Evolutionary conservation across 2,888 invertebrate genomes (phyloP).

Genomic region (Eurytoma californica): DNA sequence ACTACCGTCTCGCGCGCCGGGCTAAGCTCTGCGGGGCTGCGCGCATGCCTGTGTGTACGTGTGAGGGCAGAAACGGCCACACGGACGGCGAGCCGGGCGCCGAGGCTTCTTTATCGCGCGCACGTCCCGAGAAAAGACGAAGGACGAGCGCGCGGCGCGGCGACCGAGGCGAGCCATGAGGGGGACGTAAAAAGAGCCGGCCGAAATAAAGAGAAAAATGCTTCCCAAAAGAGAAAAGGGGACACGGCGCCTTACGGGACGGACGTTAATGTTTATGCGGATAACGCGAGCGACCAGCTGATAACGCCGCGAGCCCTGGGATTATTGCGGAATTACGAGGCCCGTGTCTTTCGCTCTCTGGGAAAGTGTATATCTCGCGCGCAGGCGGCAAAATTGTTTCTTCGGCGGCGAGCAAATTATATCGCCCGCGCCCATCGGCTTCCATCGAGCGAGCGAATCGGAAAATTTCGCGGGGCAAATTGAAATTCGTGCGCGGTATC

Average conservation of each 20-base stretch:
- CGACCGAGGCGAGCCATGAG: slow-evolving; percentile 43
- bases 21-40: slow-evolving; percentile 33
- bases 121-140: slow-evolving; percentile 52
- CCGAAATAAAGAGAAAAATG: slow-evolving; percentile 52
- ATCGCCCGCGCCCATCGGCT: too few relatives aligned
- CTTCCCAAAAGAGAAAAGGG: slow-evolving; percentile 41
- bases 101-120: slow-evolving; percentile 56
- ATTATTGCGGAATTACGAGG: slow-evolving; percentile 49
- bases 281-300: slow-evolving; percentile 31
- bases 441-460: too few relatives aligned
- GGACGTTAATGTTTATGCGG: slow-evolving; percentile 53
- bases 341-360: background rate
- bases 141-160: slow-evolving; percentile 21
- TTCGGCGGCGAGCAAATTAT: too few relatives aligned
- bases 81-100: slow-evolving; percentile 52
- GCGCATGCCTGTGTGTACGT: background rate
- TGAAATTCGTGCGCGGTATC: background rate
- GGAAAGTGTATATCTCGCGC: background rate
- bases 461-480: background rate
- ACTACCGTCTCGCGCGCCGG: slow-evolving; percentile 57
- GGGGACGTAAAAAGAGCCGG: slow-evolving; percentile 48
- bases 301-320: slow-evolving; percentile 26
- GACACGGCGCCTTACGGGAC: background rate
- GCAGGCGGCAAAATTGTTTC: too few relatives aligned
- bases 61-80: slow-evolving; percentile 28